Base-by-base conservation (phyloP, 2,888 invertebrate genomes). In the Torymus auratus region DNA sequence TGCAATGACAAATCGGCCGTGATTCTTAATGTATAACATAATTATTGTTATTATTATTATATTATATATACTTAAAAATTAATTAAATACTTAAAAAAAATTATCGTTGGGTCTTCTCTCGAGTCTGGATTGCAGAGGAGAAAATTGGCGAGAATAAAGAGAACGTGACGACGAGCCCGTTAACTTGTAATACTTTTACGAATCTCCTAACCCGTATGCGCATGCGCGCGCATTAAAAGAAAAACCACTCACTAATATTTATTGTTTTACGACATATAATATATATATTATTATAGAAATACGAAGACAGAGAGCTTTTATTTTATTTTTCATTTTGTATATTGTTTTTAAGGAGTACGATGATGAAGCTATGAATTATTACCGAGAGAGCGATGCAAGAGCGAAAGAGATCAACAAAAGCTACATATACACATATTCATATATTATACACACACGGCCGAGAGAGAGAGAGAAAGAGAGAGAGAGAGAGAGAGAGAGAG, bases 141-240 rank as follows among this genome's bases (percentile, higher is more conserved):
- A 20, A 60, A 68, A 61, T 28, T 28, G 28, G 28, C 28, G 28
- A 28, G 5, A 28, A 28, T 2, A 28, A 28, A 28, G 28, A 28
- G 28, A 28, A 7, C 28, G 28, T 28, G 28, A 28, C 28, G 28
- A 28, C 28, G 28, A 28, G 28, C 28, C 28, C 28, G 50, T 15
- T 53, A 71, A 78, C 20, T 78, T 68, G 64, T 79, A 71, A 78
- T 71, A 74, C 20, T 62, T 69, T 72, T 68, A 73, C 50, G 67
- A 79, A 79, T 79, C 64, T 75, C 62, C 41, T 80, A 80, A 80
- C 55, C 20, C 28, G 17, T 58, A 74, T 28, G 53, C 56, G 58
- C 55, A 67, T 72, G 20, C 28, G 28, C 28, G 5, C 3, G 28
- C 28, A 28, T 2, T 28, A 60, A 65, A 50, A 41, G 15, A 13